Percentiles rank a stretch among this genome's conserved stretches.
Evolutionary conservation across 2,113 vertebrate species (phyloP).

Genomic region (Columbina picui): DNA sequence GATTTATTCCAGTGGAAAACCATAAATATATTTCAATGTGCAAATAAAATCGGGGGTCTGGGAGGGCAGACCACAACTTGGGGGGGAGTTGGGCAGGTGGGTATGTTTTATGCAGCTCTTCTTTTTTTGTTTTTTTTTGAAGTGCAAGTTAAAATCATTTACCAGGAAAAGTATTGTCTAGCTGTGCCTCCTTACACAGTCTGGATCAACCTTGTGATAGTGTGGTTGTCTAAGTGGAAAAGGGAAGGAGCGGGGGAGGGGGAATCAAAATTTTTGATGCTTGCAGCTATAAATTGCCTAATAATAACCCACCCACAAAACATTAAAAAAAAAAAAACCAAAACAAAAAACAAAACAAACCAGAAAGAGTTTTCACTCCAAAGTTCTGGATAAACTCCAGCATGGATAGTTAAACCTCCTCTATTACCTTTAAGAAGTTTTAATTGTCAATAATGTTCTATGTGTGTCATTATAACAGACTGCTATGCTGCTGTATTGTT

Average conservation of each 20-base stretch:
- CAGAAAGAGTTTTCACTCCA: not conserved
- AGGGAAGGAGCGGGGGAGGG: too few species aligned
- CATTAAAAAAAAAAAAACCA: not conserved
- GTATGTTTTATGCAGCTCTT: not conserved
- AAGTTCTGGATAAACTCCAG: not conserved
- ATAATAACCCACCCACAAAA: not conserved
- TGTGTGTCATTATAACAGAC: not conserved
- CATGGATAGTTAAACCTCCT: not conserved
- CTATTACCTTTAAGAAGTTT: not conserved
- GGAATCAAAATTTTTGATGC: not conserved
- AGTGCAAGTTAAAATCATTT: not conserved
- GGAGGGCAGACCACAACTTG: fast-evolving
- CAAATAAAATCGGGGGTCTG: not conserved
- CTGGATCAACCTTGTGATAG: not conserved
- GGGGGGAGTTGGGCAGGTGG: not conserved
- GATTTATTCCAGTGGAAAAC: conserved; percentile 46
- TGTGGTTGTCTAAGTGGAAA: not conserved
- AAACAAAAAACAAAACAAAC: not conserved
- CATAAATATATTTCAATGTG: conserved; percentile 9
- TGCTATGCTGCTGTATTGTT: not conserved
- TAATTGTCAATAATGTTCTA: not conserved
- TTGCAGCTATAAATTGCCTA: not conserved
- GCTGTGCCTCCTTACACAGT: not conserved
- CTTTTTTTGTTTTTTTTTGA: not conserved
- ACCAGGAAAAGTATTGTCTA: not conserved